Evolutionary conservation across 2,888 invertebrate genomes (phyloP).

Genomic region (Caenorhabditis sinica): DNA sequence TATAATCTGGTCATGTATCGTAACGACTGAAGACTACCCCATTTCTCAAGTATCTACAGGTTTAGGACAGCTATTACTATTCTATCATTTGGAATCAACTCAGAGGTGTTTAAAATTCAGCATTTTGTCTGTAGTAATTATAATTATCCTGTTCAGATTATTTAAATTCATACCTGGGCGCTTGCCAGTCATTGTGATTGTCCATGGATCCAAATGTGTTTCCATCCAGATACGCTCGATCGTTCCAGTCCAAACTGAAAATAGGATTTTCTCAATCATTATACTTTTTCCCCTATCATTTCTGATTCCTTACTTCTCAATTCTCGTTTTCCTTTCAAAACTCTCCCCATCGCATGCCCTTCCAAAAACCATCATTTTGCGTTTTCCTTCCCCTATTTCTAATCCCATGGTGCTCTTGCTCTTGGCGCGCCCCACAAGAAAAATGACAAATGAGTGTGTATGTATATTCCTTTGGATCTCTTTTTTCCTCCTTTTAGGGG

Average conservation of each 20-base stretch:
- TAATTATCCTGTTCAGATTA: neutral
- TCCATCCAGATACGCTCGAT: conserved; percentile 72
- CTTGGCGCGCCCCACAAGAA: conserved; percentile 28
- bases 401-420: conserved; percentile 53
- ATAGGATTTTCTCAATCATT: neutral
- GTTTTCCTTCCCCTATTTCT: conserved; percentile 36
- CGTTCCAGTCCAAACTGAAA: conserved; percentile 76
- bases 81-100: neutral
- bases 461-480: conserved; percentile 30
- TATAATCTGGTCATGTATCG: no score
- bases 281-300: neutral
- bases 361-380: conserved; percentile 38
- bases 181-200: conserved; percentile 61
- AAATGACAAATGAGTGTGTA: conserved; percentile 60
- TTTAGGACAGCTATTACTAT: no score
- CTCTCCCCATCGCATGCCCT: conserved; percentile 1
- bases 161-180: conserved; percentile 61
- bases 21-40: no score
- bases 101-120: neutral
- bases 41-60: no score
- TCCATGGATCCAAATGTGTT: conserved; percentile 69
- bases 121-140: no score
- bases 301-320: neutral
- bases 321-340: conserved; percentile 1
- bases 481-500: conserved; percentile 10